Percentiles rank a stretch among this genome's conserved stretches.
Conservation (phyloP, 2,888 invertebrate genomes). For the Drosophila prostipennis region DNA sequence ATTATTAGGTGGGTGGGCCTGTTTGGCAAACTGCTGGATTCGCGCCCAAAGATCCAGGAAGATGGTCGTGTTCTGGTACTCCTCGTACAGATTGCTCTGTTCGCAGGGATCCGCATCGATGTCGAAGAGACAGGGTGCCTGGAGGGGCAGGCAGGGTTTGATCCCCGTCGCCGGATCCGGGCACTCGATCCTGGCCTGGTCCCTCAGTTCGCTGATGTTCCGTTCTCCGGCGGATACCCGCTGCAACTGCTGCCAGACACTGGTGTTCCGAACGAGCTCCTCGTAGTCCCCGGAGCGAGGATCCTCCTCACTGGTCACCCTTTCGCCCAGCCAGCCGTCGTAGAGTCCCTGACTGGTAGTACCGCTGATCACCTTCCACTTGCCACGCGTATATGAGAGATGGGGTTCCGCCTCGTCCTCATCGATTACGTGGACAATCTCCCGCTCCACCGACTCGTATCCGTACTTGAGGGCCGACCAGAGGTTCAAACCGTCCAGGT, state of each 20-base stretch:
- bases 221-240: slow-evolving; percentile 10
- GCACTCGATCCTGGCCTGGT: slow-evolving; percentile 66
- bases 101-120: slow-evolving; percentile 86
- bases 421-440: slow-evolving; percentile 90
- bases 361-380: slow-evolving; percentile 82
- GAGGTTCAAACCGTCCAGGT: slow-evolving; percentile 88
- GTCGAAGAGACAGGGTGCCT: slow-evolving; percentile 85
- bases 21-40: slow-evolving; percentile 83
- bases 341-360: slow-evolving; percentile 70
- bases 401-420: slow-evolving; percentile 83
- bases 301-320: slow-evolving; percentile 51
- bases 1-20: slow-evolving; percentile 83
- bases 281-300: slow-evolving; percentile 63
- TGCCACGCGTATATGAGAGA: slow-evolving; percentile 70
- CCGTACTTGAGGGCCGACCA: slow-evolving; percentile 87
- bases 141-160: slow-evolving; percentile 71
- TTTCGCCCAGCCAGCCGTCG: slow-evolving; percentile 66
- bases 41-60: slow-evolving; percentile 83
- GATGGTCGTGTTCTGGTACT: slow-evolving; percentile 58
- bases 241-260: slow-evolving; percentile 69
- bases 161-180: slow-evolving; percentile 30
- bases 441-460: slow-evolving; percentile 84
- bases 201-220: slow-evolving; percentile 81
- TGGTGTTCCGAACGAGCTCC: slow-evolving; percentile 58
- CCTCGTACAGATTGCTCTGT: slow-evolving; percentile 76